phyloP scores from a whole-genome alignment of 53 echinoderm and acorn worm species.

The Hippasteria phrygiana region DNA sequence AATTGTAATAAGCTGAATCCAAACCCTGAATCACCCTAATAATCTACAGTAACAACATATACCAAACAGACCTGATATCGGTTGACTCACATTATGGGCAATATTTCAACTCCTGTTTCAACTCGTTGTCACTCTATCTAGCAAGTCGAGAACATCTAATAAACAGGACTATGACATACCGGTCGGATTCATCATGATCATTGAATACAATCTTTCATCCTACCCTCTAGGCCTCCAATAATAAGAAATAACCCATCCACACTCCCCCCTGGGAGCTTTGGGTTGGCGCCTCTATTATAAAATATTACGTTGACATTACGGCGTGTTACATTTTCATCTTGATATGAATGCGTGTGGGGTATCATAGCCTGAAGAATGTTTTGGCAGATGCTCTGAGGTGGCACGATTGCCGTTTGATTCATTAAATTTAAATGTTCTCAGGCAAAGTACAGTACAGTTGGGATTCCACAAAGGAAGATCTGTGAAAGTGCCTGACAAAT shows the following conservation, averaged over 20 bases:
- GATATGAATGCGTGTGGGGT: constrained; percentile 22
- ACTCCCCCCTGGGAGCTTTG: neutral
- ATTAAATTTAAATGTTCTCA: constrained; percentile 4
- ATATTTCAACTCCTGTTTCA: constrained; percentile 23
- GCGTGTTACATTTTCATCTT: neutral
- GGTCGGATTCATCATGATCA: constrained; percentile 36
- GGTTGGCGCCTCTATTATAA: constrained; percentile 13
- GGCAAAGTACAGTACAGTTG: neutral
- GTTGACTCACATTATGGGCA: constrained; percentile 24
- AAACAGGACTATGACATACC: constrained; percentile 44
- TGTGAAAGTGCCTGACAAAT: constrained; percentile 14
- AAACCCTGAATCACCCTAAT: neutral
- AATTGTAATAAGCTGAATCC: too few relatives aligned
- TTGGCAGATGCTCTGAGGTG: constrained; percentile 27
- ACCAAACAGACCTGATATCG: neutral
- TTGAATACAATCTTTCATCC: constrained; percentile 19
- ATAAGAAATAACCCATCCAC: constrained; percentile 36
- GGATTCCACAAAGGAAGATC: neutral
- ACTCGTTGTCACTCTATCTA: constrained; percentile 16
- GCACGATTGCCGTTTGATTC: constrained; percentile 41
- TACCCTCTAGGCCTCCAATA: constrained; percentile 36
- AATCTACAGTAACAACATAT: neutral
- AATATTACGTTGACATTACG: neutral
- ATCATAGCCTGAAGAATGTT: constrained; percentile 44
- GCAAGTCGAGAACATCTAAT: constrained; percentile 14